These are phyloP conservation scores for Leucoma salicis DNA, from an alignment of 2,888 invertebrate species.

Conservation along the genomic window DNA sequence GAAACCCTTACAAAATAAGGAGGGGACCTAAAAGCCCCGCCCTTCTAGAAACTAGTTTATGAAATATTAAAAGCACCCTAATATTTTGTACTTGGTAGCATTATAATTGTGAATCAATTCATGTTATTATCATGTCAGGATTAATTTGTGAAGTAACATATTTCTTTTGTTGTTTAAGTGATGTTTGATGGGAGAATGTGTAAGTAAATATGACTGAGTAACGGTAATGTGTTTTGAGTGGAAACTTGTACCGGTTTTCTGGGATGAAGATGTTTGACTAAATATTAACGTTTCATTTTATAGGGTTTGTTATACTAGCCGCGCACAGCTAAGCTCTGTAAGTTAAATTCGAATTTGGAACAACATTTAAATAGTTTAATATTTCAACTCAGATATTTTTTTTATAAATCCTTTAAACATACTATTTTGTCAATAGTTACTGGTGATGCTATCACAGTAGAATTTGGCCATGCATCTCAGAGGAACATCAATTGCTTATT, in stretches of 20 bases:
- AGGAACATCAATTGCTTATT: no score
- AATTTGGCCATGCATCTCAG: no score
- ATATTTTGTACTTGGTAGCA: conserved; percentile 47
- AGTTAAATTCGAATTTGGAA: no score
- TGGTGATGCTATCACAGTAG: no score
- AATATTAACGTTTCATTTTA: not conserved
- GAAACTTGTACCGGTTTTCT: not conserved
- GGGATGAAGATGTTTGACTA: conserved; percentile 6
- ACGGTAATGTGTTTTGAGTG: conserved; percentile 14
- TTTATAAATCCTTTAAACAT: no score
- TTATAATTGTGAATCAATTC: conserved; percentile 72
- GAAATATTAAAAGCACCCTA: conserved; percentile 66
- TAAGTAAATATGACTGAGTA: conserved; percentile 28
- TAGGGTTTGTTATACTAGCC: no score
- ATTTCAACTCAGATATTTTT: no score
- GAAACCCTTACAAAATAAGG: conserved; percentile 45
- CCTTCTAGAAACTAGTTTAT: conserved; percentile 64
- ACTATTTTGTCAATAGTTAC: no score
- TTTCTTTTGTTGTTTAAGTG: conserved; percentile 47
- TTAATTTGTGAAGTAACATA: conserved; percentile 61
- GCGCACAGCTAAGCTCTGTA: no score
- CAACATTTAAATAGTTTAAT: no score
- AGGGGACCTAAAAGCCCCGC: conserved; percentile 60
- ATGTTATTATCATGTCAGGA: conserved; percentile 75
- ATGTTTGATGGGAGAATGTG: conserved; percentile 48